These are phyloP conservation scores for Tipula vernalis DNA, from an alignment of 2,888 invertebrate species.

Conservation along the genomic window DNA sequence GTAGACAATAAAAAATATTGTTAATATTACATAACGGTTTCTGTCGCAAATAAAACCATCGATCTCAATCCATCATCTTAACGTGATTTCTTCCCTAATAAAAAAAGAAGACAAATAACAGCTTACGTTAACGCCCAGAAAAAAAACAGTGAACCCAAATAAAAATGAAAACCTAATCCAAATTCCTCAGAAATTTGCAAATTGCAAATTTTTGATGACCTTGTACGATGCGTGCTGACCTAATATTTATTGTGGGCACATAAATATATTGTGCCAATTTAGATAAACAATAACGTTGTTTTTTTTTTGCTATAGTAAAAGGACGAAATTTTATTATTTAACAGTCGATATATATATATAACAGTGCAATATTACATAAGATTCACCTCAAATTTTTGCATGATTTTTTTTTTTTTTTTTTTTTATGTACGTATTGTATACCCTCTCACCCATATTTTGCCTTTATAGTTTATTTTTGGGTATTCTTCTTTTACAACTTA, in stretches of 20 bases:
- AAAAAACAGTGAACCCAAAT: neutral
- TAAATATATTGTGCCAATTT: neutral
- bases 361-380: neutral
- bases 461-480: neutral
- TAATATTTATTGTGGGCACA: no score
- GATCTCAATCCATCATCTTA: neutral
- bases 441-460: neutral
- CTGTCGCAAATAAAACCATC: neutral
- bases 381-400: neutral
- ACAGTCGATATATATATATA: no score
- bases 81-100: neutral
- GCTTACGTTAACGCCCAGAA: neutral
- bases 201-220: neutral
- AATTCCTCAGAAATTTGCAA: neutral
- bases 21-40: neutral
- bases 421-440: neutral
- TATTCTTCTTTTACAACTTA: neutral
- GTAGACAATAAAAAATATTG: neutral
- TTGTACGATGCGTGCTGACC: neutral
- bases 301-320: neutral
- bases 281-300: neutral
- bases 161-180: neutral
- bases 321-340: neutral
- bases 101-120: neutral
- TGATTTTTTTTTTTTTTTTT: neutral